Evolutionary conservation across 2,113 vertebrate species (phyloP), one percentile per base, ranked within the genome.

Genomic region (Vulpes ferrilata): DNA sequence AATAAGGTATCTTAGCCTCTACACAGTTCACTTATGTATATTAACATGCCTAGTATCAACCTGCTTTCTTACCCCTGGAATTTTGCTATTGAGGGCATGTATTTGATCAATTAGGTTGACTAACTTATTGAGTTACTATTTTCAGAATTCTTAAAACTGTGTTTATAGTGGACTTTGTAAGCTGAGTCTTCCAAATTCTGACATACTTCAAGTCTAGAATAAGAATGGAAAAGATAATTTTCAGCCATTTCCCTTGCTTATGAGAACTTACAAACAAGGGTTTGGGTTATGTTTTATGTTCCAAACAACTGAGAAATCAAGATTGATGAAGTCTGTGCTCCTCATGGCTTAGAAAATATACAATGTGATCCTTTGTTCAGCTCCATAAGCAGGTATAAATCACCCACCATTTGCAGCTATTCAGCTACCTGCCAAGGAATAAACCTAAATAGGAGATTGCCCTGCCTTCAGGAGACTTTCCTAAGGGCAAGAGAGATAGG

Each of bases 281-380:
- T 32, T 81, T 88, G 48, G 74, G 30, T 23, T 67, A 76, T 89
- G 22, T 38, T 84, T 95, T 79, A 94, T 91, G 27, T 96, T 43
- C 32, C 51, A 89, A 93, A 86, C n/a, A 95, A 85, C 80, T 88
- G 32, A 97, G 15, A 96, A 93, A 96, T 84, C 23, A 82, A 96
- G 86, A 79, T 59, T 88, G 65, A 78, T 73, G 79, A 93, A 7
- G 73, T 93, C 10, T 51, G 11, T 95, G 1, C 23, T 96, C 32
- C 38, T 80, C 4, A 17, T 79, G 82, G 11, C 48, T 73, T 95
- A 86, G 8, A 71, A 95, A 92, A 95, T 93, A 74, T 92, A 95
- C 81, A 96, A 86, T 83, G 81, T 19, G 19, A 9, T 81, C 7
- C 32, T 94, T 67, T 79, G 32, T 79, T 86, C n/a, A 57, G 13